These are phyloP conservation scores for Oncorhynchus masou DNA, from an alignment of 2,113 vertebrate species.

Conservation along the genomic window DNA sequence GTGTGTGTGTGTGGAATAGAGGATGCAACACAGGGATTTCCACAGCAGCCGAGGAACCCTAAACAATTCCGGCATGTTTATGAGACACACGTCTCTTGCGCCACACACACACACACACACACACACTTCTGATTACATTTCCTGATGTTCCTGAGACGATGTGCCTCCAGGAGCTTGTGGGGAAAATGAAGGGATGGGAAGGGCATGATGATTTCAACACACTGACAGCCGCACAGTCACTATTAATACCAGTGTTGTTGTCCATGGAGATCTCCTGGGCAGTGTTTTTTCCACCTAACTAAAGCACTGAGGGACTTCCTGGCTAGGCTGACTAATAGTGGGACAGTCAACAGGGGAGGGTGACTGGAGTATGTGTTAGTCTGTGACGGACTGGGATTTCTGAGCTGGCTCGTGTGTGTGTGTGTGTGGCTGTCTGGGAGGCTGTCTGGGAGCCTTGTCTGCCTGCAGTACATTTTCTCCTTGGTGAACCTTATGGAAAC, in stretches of 20 bases:
- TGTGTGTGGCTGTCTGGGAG: neutral
- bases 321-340: neutral
- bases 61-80: conserved; percentile 30
- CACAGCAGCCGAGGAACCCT: conserved; percentile 10
- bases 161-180: neutral
- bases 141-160: conserved; percentile 4
- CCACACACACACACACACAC: conserved; percentile 1
- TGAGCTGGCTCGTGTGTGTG: neutral
- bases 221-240: neutral
- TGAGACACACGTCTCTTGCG: conserved; percentile 26
- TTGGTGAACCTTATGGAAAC: conserved; percentile 9
- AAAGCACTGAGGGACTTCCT: neutral
- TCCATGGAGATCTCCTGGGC: neutral
- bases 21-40: no score
- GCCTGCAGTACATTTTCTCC: conserved; percentile 19
- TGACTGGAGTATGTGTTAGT: neutral
- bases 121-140: conserved; percentile 11
- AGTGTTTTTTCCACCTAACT: neutral
- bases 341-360: neutral
- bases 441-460: conserved; percentile 22
- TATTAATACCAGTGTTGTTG: neutral
- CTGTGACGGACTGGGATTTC: neutral
- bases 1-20: no score
- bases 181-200: neutral
- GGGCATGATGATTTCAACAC: neutral